phyloP scores from a whole-genome alignment of 2,888 invertebrate genomes.

The Xestobium rufovillosum region DNA sequence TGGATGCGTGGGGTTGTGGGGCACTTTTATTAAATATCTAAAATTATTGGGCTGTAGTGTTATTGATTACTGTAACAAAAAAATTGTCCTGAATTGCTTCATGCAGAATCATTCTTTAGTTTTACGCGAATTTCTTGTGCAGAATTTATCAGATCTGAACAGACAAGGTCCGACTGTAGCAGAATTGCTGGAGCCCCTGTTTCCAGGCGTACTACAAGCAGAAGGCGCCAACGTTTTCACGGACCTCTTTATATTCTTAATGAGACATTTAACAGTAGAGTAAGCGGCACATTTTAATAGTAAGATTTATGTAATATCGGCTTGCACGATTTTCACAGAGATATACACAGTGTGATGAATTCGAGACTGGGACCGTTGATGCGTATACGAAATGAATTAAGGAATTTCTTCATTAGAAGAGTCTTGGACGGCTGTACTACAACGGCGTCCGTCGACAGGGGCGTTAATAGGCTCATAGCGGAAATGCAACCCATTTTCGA shows the following conservation, averaged over 20 bases:
- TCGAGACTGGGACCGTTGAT: constrained; percentile 39
- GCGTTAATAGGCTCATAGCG: constrained; percentile 41
- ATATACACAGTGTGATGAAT: not conserved
- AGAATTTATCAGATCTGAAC: constrained; percentile 22
- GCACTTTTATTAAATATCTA: too few relatives aligned
- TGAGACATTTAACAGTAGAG: constrained; percentile 38
- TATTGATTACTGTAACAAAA: too few relatives aligned
- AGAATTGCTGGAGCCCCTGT: constrained; percentile 37
- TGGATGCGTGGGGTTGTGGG: too few relatives aligned
- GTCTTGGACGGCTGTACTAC: constrained; percentile 42
- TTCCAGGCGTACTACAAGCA: constrained; percentile 38
- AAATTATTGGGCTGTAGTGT: too few relatives aligned
- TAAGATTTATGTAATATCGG: constrained; percentile 3
- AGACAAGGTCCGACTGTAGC: constrained; percentile 38
- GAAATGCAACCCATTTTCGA: constrained; percentile 43
- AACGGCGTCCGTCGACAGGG: constrained; percentile 40
- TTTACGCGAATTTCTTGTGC: constrained; percentile 11
- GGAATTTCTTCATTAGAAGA: constrained; percentile 42
- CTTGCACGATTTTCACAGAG: not conserved
- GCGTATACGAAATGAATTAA: constrained; percentile 42
- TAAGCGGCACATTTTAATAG: constrained; percentile 28
- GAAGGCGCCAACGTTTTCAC: constrained; percentile 43
- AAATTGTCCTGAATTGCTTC: too few relatives aligned
- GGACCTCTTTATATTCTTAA: constrained; percentile 41
- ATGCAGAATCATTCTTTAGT: too few relatives aligned